These are phyloP conservation scores for Armadillidium nasatum DNA, from an alignment of 1,140 invertebrate genomes.

Conservation along the genomic window DNA sequence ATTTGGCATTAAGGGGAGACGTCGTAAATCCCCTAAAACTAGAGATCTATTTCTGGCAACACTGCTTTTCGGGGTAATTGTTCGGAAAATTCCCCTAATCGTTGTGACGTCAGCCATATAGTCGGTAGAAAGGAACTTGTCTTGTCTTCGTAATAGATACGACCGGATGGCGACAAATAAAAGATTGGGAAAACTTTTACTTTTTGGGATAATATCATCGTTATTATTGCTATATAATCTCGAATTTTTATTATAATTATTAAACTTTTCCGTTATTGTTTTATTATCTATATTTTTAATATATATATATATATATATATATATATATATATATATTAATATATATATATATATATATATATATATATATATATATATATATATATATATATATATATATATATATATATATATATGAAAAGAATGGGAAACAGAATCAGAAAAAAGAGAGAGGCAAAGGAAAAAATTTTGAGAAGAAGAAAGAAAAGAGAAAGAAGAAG, in stretches of 20 bases:
- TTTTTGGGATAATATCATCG: background rate
- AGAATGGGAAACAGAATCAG: too few relatives aligned
- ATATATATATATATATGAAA: too few relatives aligned
- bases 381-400: too few relatives aligned
- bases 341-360: too few relatives aligned
- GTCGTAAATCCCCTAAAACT: background rate
- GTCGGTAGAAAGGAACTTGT: background rate
- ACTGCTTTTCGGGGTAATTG: background rate
- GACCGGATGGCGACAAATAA: background rate
- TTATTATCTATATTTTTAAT: too few relatives aligned
- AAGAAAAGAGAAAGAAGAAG: too few relatives aligned
- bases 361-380: too few relatives aligned
- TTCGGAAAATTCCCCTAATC: conserved; percentile 1
- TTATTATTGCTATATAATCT: conserved; percentile 1
- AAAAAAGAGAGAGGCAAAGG: too few relatives aligned
- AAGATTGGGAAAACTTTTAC: background rate
- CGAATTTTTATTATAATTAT: background rate
- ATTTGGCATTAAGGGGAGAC: background rate
- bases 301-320: too few relatives aligned
- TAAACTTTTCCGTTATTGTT: background rate
- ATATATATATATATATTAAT: too few relatives aligned
- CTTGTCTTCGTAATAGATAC: background rate
- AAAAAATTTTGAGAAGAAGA: too few relatives aligned
- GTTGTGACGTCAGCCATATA: background rate
- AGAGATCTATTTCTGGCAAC: background rate